These are phyloP conservation scores for Rhopalosiphum maidis DNA, from an alignment of 1,140 invertebrate genomes.

Conservation along the genomic window DNA sequence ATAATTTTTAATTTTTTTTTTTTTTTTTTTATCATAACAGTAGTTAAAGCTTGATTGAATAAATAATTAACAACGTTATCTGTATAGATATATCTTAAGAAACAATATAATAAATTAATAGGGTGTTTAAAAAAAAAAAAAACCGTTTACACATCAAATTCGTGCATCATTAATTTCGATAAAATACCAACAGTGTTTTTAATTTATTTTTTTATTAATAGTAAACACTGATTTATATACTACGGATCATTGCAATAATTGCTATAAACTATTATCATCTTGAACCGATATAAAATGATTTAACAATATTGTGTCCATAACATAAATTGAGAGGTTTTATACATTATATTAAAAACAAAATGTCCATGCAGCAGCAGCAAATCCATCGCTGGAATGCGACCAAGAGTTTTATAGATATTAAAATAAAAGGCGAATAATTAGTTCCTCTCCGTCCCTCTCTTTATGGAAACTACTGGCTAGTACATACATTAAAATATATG, in stretches of 20 bases:
- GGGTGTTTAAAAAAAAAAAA: neutral
- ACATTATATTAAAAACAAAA: slow-evolving; percentile 27
- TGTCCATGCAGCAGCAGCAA: neutral
- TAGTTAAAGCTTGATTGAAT: neutral
- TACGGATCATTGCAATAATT: neutral
- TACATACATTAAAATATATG: neutral
- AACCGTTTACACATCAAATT: neutral
- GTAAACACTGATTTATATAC: neutral
- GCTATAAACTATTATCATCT: neutral
- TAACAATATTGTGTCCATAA: neutral
- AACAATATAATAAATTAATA: neutral
- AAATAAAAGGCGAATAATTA: slow-evolving; percentile 35
- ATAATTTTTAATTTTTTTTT: neutral
- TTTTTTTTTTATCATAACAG: neutral
- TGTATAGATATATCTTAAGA: neutral
- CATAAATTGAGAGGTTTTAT: neutral
- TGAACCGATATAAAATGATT: slow-evolving; percentile 1
- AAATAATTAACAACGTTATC: neutral
- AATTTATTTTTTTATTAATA: neutral
- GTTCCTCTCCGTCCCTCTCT: neutral
- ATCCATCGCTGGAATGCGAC: slow-evolving; percentile 1
- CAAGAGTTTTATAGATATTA: slow-evolving; percentile 47
- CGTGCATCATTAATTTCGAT: neutral
- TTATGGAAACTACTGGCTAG: neutral
- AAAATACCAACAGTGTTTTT: neutral